Conservation (phyloP, 2,113 vertebrate species). For the Dolichallabes microphthalmus region DNA sequence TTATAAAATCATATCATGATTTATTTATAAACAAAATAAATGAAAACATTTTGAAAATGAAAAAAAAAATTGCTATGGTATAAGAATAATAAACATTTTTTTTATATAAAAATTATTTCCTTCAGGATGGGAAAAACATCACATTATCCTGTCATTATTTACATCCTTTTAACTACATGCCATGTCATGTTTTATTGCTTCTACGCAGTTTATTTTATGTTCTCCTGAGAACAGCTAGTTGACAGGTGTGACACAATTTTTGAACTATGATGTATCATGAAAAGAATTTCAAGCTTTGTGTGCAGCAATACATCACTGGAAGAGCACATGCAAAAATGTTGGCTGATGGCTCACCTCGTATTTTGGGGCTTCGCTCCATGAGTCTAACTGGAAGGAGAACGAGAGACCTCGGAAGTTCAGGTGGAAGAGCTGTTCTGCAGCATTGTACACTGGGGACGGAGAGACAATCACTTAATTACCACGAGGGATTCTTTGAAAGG, state of each 20-base stretch:
- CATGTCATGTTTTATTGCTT: background rate
- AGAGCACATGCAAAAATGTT: background rate
- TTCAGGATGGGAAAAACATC: background rate
- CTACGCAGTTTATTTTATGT: background rate
- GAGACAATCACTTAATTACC: background rate
- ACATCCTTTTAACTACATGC: background rate
- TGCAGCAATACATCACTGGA: background rate
- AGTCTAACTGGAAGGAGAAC: conserved; percentile 98
- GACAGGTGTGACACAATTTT: background rate
- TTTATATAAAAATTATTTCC: background rate
- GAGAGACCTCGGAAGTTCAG: conserved; percentile 98
- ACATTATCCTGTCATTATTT: background rate
- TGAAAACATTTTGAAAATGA: too few species aligned
- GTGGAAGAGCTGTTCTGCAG: conserved; percentile 97
- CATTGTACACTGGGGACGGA: conserved; percentile 86
- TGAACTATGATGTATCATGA: background rate
- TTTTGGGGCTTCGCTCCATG: conserved; percentile 97
- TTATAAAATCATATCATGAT: too few species aligned
- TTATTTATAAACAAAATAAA: background rate
- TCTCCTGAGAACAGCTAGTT: background rate
- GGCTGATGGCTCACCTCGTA: conserved; percentile 84
- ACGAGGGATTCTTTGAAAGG: background rate
- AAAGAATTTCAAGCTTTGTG: background rate
- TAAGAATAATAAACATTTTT: background rate
- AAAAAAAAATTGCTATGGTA: background rate